Base-by-base conservation (phyloP, 2,888 invertebrate genomes). In the Phania funesta region DNA sequence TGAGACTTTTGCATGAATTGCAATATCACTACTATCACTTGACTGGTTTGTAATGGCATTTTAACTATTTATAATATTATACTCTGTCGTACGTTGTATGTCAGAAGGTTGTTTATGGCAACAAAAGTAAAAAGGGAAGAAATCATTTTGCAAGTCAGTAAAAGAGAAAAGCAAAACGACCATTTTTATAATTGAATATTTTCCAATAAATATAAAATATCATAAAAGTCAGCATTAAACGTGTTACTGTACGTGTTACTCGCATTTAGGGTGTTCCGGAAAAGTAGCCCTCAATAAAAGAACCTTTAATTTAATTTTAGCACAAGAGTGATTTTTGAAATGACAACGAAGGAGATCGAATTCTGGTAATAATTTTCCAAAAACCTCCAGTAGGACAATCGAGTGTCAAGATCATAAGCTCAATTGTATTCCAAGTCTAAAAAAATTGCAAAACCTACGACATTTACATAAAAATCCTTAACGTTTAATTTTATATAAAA, bases 1-100 rank as follows among this genome's bases (percentile, higher is more conserved):
- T 7, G 24, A 26, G 24, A 11, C 16, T 41, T 5, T 20, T 26
- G 11, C 38, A 58, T 67, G 48, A 48, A 67, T 75, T 67, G 35
- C 70, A 65, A 18, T 38, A n/a, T n/a, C n/a, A 18, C 29, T 20
- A 38, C 20, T 16, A 65, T 38, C 24, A 58, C 50, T 38, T 22
- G 44, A 35, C 35, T 73, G 32, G 54, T 56, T 54, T 62, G 54
- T 68, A 77, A 77, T 73, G 68, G 81, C 77, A 81, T 73, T 77
- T 81, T 77, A 77, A 73, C 77, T 56, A 81, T 81, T 81, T 77
- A 78, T 78, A 64, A 70, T 77, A 64, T 71, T 56, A 56, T 56
- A 68, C 65, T 60, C 35, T 58, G 26, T 65, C 56, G 58, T 80
- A 60, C 62, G 58, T 46, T 7, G 65, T 68, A 73, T 77, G 77